phyloP scores from a whole-genome alignment of 2,113 vertebrate genomes.

The Greenwoodochromis staneri region DNA sequence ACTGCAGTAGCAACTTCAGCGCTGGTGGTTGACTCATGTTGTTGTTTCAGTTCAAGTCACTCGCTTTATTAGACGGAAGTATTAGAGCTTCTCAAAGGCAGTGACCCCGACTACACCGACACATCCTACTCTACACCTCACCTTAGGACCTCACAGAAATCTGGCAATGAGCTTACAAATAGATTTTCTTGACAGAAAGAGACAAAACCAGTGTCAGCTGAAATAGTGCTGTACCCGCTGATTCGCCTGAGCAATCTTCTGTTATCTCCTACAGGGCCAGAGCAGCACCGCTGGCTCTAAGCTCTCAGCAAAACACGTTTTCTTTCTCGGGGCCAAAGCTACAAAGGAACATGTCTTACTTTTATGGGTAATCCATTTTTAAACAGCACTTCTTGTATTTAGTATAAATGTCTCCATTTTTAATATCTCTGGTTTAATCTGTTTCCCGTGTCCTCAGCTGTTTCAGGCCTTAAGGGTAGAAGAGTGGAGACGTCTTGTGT shows the following conservation, averaged over 20 bases:
- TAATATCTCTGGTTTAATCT: background rate
- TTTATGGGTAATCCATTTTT: constrained; percentile 57
- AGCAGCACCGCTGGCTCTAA: background rate
- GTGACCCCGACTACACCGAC: background rate
- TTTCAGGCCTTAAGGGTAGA: background rate
- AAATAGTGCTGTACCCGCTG: constrained; percentile 26
- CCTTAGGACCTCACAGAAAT: background rate
- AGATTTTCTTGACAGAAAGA: constrained; percentile 24
- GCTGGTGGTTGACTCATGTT: background rate
- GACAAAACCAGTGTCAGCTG: constrained; percentile 43
- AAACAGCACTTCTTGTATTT: background rate
- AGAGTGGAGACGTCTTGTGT: background rate
- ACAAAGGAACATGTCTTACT: constrained; percentile 37
- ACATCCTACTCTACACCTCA: background rate
- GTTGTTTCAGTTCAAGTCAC: background rate
- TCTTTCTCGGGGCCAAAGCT: background rate
- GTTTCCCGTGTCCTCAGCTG: background rate
- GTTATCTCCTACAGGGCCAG: constrained; percentile 6
- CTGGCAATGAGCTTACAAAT: background rate
- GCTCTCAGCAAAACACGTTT: background rate
- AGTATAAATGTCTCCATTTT: background rate
- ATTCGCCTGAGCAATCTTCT: constrained; percentile 14
- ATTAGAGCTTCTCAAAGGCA: background rate
- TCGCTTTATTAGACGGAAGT: background rate
- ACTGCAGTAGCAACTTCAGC: background rate